These are phyloP conservation scores for Portunus trituberculatus DNA, from an alignment of 1,140 invertebrate species.

Conservation along the genomic window DNA sequence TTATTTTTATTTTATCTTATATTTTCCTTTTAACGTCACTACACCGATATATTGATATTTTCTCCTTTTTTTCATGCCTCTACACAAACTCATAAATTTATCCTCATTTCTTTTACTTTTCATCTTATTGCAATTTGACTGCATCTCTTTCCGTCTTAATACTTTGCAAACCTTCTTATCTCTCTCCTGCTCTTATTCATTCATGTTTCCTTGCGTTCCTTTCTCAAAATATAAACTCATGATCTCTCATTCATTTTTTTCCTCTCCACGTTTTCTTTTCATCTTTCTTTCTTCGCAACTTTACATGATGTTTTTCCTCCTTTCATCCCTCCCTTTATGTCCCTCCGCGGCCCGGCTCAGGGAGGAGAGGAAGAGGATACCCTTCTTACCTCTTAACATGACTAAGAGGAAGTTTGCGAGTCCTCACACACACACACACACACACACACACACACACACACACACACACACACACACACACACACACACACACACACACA, in stretches of 20 bases:
- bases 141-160: no score
- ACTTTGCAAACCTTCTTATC: not conserved
- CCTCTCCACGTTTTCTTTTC: not conserved
- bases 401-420: not conserved
- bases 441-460: conserved; percentile 1
- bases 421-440: not conserved
- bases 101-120: no score
- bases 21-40: no score
- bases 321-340: not conserved
- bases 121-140: no score
- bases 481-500: not conserved
- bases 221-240: not conserved
- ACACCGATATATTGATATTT: no score
- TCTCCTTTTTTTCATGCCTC: no score
- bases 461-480: no score
- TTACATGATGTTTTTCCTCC: not conserved
- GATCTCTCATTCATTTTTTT: not conserved
- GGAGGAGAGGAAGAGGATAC: not conserved
- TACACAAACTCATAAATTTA: no score
- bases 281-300: not conserved
- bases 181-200: not conserved
- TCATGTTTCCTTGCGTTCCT: not conserved
- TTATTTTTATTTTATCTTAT: no score
- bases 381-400: not conserved
- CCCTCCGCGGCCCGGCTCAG: not conserved